A percentile compares a stretch with the other conserved stretches of the same genome.
Conservation (phyloP, 1,140 invertebrate species). For the Coenobita brevimanus region DNA sequence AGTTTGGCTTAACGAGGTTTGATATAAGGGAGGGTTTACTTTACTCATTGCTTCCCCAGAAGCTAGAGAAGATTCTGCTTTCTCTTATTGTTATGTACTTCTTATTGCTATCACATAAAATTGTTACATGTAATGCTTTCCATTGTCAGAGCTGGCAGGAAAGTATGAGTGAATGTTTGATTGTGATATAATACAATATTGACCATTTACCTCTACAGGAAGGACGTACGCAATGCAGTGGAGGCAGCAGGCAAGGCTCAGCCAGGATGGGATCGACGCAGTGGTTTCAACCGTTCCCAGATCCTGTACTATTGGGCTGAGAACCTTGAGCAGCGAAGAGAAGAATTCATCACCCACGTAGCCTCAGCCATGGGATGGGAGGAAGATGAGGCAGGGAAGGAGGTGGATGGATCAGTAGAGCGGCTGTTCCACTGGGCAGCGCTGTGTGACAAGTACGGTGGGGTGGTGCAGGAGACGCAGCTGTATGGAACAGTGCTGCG, state of each 20-base stretch:
- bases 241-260: conserved; percentile 74
- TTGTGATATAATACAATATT: too few species aligned
- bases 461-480: conserved; percentile 75
- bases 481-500: conserved; percentile 74
- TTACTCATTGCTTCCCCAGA: too few species aligned
- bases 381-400: conserved; percentile 70
- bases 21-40: too few species aligned
- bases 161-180: too few species aligned
- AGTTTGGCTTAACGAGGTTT: too few species aligned
- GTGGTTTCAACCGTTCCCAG: conserved; percentile 75
- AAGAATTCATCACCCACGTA: conserved; percentile 73
- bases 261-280: conserved; percentile 74
- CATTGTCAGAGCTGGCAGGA: too few species aligned
- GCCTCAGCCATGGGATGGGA: conserved; percentile 71
- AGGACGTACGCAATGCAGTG: conserved; percentile 76
- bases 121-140: too few species aligned
- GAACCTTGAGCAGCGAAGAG: conserved; percentile 73
- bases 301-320: conserved; percentile 76
- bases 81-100: too few species aligned
- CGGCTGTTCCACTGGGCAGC: conserved; percentile 76
- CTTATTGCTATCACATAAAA: too few species aligned
- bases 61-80: too few species aligned
- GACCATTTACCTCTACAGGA: conserved; percentile 70
- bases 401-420: conserved; percentile 74
- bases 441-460: conserved; percentile 75